Conservation (phyloP, 1,140 invertebrate species). For the Chionoecetes opilio region DNA sequence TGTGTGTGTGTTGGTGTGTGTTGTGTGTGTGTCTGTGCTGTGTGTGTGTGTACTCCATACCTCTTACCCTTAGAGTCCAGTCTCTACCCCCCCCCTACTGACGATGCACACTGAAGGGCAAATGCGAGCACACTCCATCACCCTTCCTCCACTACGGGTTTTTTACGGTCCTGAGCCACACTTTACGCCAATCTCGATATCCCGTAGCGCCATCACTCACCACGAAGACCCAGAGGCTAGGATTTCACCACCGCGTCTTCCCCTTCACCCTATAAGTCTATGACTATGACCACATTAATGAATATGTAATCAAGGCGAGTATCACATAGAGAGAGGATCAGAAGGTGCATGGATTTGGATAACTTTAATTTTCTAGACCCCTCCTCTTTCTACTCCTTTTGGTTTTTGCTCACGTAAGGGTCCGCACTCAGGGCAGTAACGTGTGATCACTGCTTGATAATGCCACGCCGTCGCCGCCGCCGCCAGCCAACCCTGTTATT, state of each 20-base stretch:
- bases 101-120: not conserved
- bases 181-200: not conserved
- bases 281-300: slow-evolving; percentile 14
- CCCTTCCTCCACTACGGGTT: not conserved
- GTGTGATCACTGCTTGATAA: not conserved
- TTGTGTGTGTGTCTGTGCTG: no score
- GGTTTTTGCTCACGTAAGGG: not conserved
- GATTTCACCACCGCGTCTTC: not conserved
- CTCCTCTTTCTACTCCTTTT: not conserved
- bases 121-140: not conserved
- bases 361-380: not conserved
- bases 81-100: not conserved
- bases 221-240: not conserved
- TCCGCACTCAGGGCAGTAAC: not conserved
- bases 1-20: no score
- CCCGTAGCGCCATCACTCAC: not conserved
- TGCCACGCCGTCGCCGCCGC: not conserved
- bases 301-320: not conserved
- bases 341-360: not conserved
- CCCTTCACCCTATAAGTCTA: not conserved
- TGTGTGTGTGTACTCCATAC: no score
- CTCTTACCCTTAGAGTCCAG: no score
- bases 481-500: not conserved
- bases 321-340: not conserved
- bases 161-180: not conserved